phyloP scores from a whole-genome alignment of 1,140 invertebrate genomes.

The Berghia stephanieae region DNA sequence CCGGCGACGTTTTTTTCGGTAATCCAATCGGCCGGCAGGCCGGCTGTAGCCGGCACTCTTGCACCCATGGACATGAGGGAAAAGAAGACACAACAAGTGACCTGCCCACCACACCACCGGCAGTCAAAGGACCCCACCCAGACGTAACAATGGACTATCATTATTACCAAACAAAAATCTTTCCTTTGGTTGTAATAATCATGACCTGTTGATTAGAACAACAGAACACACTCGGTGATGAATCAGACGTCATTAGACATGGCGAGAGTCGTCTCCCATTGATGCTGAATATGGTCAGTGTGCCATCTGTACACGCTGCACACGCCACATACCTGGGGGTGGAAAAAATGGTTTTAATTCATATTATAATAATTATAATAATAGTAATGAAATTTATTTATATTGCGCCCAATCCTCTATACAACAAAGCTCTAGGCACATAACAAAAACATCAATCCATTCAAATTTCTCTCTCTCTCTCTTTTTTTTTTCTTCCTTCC shows the following conservation, averaged over 20 bases:
- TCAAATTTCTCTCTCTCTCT: background rate
- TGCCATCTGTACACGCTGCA: conserved; percentile 75
- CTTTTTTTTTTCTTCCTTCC: too few relatives aligned
- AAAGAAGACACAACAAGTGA: too few relatives aligned
- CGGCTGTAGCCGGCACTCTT: too few relatives aligned
- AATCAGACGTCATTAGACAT: conserved; percentile 72
- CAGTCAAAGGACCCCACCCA: background rate
- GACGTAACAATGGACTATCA: too few relatives aligned
- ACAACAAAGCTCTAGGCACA: too few relatives aligned
- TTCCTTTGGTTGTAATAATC: conserved; percentile 62
- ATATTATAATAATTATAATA: too few relatives aligned
- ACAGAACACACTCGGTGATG: conserved; percentile 59
- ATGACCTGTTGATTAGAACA: conserved; percentile 61
- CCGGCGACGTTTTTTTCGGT: too few relatives aligned
- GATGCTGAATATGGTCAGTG: conserved; percentile 74
- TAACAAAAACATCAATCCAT: background rate
- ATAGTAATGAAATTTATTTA: too few relatives aligned
- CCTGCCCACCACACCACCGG: background rate
- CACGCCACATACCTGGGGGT: conserved; percentile 68
- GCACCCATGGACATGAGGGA: too few relatives aligned
- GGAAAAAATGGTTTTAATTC: background rate
- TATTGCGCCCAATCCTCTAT: too few relatives aligned
- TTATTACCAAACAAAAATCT: conserved; percentile 63
- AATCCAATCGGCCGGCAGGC: too few relatives aligned
- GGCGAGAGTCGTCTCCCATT: conserved; percentile 72